Percentiles rank a stretch among this genome's conserved stretches.
phyloP scores from a whole-genome alignment of 2,888 invertebrate species.

The Silvanus unidentatus region DNA sequence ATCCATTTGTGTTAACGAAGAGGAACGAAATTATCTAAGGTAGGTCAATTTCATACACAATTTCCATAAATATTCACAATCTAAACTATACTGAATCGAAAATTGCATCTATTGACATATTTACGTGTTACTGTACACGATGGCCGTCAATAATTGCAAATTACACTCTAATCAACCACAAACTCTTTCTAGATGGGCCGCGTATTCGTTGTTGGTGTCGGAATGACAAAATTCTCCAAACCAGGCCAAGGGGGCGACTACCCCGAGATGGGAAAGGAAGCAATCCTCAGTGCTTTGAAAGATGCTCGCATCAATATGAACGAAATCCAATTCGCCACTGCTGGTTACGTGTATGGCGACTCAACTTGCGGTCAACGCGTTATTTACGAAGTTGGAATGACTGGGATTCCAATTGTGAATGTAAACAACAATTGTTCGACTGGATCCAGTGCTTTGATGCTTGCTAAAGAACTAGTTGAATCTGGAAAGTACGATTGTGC shows the following conservation, averaged over 20 bases:
- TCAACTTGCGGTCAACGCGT: slow-evolving; percentile 94
- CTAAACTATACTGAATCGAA: too few relatives aligned
- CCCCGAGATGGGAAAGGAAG: slow-evolving; percentile 91
- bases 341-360: slow-evolving; percentile 93
- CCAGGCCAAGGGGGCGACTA: slow-evolving; percentile 86
- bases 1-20: too few relatives aligned
- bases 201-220: slow-evolving; percentile 91
- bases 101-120: not conserved
- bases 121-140: not conserved
- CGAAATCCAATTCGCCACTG: slow-evolving; percentile 82
- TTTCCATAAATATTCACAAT: too few relatives aligned
- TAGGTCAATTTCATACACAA: too few relatives aligned
- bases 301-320: slow-evolving; percentile 75
- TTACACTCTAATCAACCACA: slow-evolving; percentile 3
- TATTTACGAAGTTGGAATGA: slow-evolving; percentile 90
- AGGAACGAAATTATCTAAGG: too few relatives aligned
- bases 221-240: slow-evolving; percentile 98
- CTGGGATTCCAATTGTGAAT: slow-evolving; percentile 87
- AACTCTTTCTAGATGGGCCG: slow-evolving; percentile 34
- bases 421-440: slow-evolving; percentile 99
- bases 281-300: slow-evolving; percentile 77
- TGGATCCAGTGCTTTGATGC: slow-evolving; percentile 84
- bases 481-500: slow-evolving; percentile 82
- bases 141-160: not conserved
- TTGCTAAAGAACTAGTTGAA: slow-evolving; percentile 90